Base-by-base conservation (phyloP, 1,140 invertebrate species). In the Drosophila seguyi region DNA sequence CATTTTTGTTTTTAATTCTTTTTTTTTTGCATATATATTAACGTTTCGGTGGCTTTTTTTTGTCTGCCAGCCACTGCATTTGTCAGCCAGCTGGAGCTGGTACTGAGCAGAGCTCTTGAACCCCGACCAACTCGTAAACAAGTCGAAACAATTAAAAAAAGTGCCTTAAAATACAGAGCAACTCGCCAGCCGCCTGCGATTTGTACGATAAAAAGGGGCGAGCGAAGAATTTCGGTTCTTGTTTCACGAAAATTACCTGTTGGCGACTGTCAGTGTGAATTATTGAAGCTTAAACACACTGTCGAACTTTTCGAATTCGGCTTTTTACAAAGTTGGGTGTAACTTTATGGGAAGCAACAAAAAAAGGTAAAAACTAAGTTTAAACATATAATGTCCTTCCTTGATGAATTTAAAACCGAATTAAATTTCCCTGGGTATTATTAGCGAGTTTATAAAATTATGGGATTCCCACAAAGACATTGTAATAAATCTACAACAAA, bases 201-300 rank as follows among this genome's bases (percentile, higher is more conserved):
- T 75, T 75, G 71, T 52, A 75, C 60, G 73, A 75, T 75, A 66
- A 75, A 75, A 75, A 48, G 44, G 34, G 45, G 66, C 48, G 29
- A 72, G 36, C 22, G 34, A 41, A 71, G 66, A 72, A 58, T 22
- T 48, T 48, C 36, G 66, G 34, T 71, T 71, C 27, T 56, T 68
- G 48, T 55, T 45, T 44, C 48, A 71, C n/a, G 52, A 72, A 72
- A 72, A 72, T 72, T 59, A 72, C 52, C 68, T 72, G 66, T 72
- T 58, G 68, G 34, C 50, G 31, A 27, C 67, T 71, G 68, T 47
- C 68, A 58, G 29, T 36, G 45, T 50, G 14, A 72, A 71, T 72
- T 71, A 72, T 41, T 63, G 42, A 45, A 47, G 58, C 58, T 38
- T 31, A 25, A 39, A 14, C 59, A 44, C 5, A 14, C 20, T 36